These are phyloP conservation scores for Cataglyphis hispanica DNA, from an alignment of 1,140 invertebrate species.

Conservation along the genomic window DNA sequence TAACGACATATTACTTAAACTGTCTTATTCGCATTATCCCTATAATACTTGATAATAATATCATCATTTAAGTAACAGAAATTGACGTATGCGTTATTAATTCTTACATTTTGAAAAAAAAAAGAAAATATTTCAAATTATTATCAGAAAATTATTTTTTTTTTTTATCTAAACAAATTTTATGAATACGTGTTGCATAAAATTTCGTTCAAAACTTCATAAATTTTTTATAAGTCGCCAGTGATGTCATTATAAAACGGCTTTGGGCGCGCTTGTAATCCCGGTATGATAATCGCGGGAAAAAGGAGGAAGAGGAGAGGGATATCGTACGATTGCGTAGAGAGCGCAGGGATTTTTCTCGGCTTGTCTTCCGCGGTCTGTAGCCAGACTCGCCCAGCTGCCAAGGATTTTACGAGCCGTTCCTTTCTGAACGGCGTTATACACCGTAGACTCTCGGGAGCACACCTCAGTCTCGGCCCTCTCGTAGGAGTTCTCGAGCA, in stretches of 20 bases:
- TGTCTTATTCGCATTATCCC: background rate
- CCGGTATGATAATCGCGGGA: slow-evolving; percentile 13
- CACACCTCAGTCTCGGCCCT: slow-evolving; percentile 55
- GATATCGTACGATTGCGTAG: slow-evolving; percentile 34
- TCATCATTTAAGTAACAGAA: background rate
- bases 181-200: background rate
- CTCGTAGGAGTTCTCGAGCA: slow-evolving; percentile 66
- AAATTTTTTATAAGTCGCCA: slow-evolving; percentile 18
- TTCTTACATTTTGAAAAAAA: background rate
- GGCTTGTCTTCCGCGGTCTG: background rate
- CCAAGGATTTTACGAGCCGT: slow-evolving; percentile 65
- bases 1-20: background rate
- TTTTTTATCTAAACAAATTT: background rate
- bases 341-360: slow-evolving; percentile 53
- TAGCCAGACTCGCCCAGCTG: slow-evolving; percentile 33
- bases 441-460: slow-evolving; percentile 55
- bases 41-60: background rate
- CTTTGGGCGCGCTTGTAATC: slow-evolving; percentile 43
- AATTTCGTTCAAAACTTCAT: slow-evolving; percentile 35
- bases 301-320: background rate
- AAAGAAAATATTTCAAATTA: background rate
- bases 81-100: background rate
- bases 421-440: slow-evolving; percentile 66
- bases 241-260: slow-evolving; percentile 27
- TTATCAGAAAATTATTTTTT: background rate